Base-by-base conservation (phyloP, 2,888 invertebrate genomes). In the Salticus scenicus region DNA sequence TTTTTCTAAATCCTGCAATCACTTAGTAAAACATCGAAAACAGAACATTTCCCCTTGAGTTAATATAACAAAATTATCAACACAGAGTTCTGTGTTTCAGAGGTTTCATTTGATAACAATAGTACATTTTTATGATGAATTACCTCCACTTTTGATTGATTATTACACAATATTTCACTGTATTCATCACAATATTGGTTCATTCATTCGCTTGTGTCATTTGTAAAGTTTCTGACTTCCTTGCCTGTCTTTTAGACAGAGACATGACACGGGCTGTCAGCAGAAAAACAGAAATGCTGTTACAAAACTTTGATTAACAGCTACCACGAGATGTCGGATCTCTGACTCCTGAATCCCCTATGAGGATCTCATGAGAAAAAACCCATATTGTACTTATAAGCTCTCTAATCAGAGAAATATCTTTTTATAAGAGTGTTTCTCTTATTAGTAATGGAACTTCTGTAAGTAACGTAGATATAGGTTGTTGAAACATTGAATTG, bases 141-240 rank as follows among this genome's bases (percentile, higher is more conserved):
- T 57, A 24, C 24, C 4, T 1, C 5, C 57, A 57, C 24, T 57
- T 57, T 24, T 57, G 57, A 57, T 57, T 8, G 57, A 57, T 57
- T 24, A 17, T 24, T 5, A 24, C 17, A 24, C 57, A 24, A 57
- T 57, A 57, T 57, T 57, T 57, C 57, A 57, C 24, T 57, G 57
- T 57, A 57, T 57, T 57, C 57, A 57, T 57, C 57, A 57, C 57
- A 57, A 24, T 57, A 57, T 57, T 57, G 57, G 57, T 57, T 12
- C 57, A 24, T 57, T 57, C 57, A 57, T 57, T 57, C 57, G 1
- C 4, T 24, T 7, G 1, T 4, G 24, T 57, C 57, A 57, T 24
- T 57, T 20, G 1, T 57, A 24, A 7, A 24, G 57, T 57, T 57
- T 24, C 24, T 57, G 57, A 17, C 24, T 37, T 37, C 10, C 10